Base-by-base conservation (phyloP, 1,140 invertebrate genomes). In the Bicyclus anynana region DNA sequence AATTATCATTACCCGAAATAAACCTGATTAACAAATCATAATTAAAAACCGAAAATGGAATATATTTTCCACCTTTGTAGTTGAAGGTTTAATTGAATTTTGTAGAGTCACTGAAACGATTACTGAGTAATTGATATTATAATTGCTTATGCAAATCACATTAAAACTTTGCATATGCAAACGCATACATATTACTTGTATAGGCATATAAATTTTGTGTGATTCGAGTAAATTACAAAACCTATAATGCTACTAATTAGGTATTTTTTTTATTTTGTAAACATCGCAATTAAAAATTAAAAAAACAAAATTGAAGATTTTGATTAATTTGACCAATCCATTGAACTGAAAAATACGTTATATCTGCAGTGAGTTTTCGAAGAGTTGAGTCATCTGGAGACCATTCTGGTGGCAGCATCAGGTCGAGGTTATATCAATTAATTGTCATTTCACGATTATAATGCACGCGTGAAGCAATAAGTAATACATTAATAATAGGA, bases 71-170 rank as follows among this genome's bases (percentile, higher is more conserved):
- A 64, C 60, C 50, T 61, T 61, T 59, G 44, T 73, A 72, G 65
- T 62, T 61, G 55, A 60, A 69, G 58, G 65, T 59, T 70, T 72
- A 74, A 77, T 74, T 77, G 65, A 72, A 70, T 68, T 61, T 65
- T 66, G 65, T 66, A 48, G 65, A 65, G 63, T 71, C 62, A 63
- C 55, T 62, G 65, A 62, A 72, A 69, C 65, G 67, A 69, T 69
- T 65, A 59, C 59, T 50, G 35, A 53, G 63, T 73, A 70, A 78
- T 76, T 76, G 69, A 74, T 74, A 76, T 74, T 76, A 65, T 70
- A 78, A 74, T 74, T 72, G 67, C 59, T 58, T 63, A 63, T 63
- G 60, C 50, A 63, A 63, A 63, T 58, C 37, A 54, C 20, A 55
- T 51, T 61, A 37, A 51, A 60, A 53, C 52, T 49, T 60, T 53